These are phyloP conservation scores for Leuctra nigra DNA, from an alignment of 2,888 invertebrate species.

Conservation along the genomic window DNA sequence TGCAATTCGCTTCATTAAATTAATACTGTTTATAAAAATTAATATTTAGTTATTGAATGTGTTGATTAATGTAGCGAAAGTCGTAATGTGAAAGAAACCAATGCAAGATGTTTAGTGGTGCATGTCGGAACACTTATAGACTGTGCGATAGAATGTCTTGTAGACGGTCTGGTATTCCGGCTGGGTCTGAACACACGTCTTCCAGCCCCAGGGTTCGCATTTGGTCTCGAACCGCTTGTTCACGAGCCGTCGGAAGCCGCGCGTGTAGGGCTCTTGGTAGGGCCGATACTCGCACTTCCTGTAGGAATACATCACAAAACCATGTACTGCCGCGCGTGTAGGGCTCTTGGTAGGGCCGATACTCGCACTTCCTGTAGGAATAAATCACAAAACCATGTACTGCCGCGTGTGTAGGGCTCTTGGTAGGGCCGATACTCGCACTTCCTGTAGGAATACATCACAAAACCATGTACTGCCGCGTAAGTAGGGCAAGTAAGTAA, in stretches of 20 bases:
- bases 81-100: too few relatives aligned
- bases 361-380: slow-evolving; percentile 35
- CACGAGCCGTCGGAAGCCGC: slow-evolving; percentile 34
- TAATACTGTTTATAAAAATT: too few relatives aligned
- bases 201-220: slow-evolving; percentile 35
- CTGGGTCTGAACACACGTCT: slow-evolving; percentile 33
- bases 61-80: too few relatives aligned
- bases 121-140: slow-evolving; percentile 34
- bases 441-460: too few relatives aligned
- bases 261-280: slow-evolving; percentile 36
- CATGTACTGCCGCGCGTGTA: slow-evolving; percentile 36
- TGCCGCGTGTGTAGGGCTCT: slow-evolving; percentile 36
- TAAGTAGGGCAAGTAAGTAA: too few relatives aligned
- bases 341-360: slow-evolving; percentile 35
- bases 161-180: slow-evolving; percentile 36
- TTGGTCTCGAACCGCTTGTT: slow-evolving; percentile 34
- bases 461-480: too few relatives aligned
- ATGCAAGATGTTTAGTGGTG: slow-evolving; percentile 8
- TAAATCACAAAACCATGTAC: too few relatives aligned
- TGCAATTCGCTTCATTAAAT: too few relatives aligned
- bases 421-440: slow-evolving; percentile 36
- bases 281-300: slow-evolving; percentile 36
- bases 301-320: too few relatives aligned
- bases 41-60: too few relatives aligned
- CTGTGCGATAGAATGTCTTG: slow-evolving; percentile 36